Evolutionary conservation across 2,113 vertebrate species (phyloP).

Genomic region (Thamnaconus septentrionalis): DNA sequence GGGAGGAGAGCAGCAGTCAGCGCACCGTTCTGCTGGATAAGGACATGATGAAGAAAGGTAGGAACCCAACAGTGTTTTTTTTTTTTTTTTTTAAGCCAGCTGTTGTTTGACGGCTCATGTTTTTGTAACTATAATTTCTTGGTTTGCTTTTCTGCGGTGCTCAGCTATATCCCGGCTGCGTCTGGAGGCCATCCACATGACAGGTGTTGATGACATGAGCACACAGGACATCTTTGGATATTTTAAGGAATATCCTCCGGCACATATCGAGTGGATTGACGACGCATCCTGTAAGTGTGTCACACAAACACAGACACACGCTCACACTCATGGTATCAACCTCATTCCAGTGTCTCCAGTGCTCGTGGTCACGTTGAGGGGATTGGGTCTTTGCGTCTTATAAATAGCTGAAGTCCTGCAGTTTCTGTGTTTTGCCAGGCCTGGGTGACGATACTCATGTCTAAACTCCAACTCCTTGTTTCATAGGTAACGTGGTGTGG

Average conservation of each 20-base stretch:
- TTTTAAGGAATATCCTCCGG: constrained; percentile 95
- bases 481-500: constrained; percentile 96
- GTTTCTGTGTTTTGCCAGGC: no score
- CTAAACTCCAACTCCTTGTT: constrained; percentile 4
- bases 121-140: not conserved
- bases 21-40: constrained; percentile 87
- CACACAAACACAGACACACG: not conserved
- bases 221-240: constrained; percentile 94
- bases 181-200: constrained; percentile 88
- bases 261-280: constrained; percentile 98
- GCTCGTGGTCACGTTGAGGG: not conserved
- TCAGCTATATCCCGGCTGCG: constrained; percentile 89
- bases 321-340: not conserved
- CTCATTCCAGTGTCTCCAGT: not conserved
- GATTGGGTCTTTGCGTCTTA: not conserved
- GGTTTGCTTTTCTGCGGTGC: constrained; percentile 32
- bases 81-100: not conserved
- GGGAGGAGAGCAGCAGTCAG: constrained; percentile 83
- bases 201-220: constrained; percentile 96
- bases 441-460: not conserved
- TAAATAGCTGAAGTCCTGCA: not conserved
- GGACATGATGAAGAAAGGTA: constrained; percentile 93
- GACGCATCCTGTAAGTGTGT: constrained; percentile 85
- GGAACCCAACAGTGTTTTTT: not conserved
- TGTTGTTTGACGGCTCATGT: not conserved